Base-by-base conservation (phyloP, 1,140 invertebrate genomes). In the Platyscapa corneri region DNA sequence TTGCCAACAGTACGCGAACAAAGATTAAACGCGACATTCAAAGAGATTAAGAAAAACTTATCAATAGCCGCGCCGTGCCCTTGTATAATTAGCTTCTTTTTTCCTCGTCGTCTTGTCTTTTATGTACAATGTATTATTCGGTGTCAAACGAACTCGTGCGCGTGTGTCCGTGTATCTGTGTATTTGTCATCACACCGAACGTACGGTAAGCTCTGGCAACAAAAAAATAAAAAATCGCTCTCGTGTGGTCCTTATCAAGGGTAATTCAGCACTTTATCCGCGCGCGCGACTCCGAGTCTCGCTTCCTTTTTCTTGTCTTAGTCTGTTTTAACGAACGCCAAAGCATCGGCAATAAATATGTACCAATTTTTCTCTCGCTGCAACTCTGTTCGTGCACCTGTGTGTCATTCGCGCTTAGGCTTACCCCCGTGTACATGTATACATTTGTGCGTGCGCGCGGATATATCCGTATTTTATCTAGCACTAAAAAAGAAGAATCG, bases 401-500 rank as follows among this genome's bases (percentile, higher is more conserved):
- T 49, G 37, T 74, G 37, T 74, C 20, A 12, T 7, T 5, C 23
- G 82, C 7, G 78, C 32, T 78, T 64, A 42, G 78, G 1, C 18
- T 39, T 74, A 82, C 49, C n/a, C 83, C 67, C 46, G 49, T 56
- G 16, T 18, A n/a, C 14, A 27, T 83, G 65, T 81, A 42, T 78
- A 60, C 64, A 72, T 81, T 46, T 70, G 84, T 86, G 87, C 88
- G 80, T 80, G 34, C 46, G n/a, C 67, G 80, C 80, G 18, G 30
- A 42, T 49, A 1, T 53, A 53, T 53, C 23, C 39, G 32, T 42
- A 27, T 46, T 32, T 80, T 46, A 80, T 80, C 39, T 53, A 53
- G n/a, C 65, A 20, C 39, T 70, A 81, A 81, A 81, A 81, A 80
- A 7, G 78, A 91, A 91, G 87, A 90, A 77, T 84, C 6, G 87